A percentile compares a stretch with the other conserved stretches of the same genome.
These are phyloP conservation scores for Heliconius melpomene DNA, from an alignment of 1,140 invertebrate species.

Conservation along the genomic window DNA sequence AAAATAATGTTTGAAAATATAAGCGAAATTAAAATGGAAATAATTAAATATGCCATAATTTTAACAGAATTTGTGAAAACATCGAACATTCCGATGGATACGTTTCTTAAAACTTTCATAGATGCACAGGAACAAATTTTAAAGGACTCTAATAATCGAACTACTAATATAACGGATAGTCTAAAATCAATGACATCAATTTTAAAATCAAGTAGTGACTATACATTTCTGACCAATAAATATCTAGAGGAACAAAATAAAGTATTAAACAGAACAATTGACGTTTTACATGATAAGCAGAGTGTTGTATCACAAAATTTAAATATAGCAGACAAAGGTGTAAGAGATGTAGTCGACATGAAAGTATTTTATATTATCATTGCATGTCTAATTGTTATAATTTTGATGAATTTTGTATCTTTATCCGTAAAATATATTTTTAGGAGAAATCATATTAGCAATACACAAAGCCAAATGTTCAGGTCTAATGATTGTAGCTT, in stretches of 20 bases:
- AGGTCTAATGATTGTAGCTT: not conserved
- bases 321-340: not conserved
- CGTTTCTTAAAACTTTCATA: not conserved
- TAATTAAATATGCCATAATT: not conserved
- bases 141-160: not conserved
- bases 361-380: not conserved
- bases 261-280: not conserved
- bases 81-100: not conserved
- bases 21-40: not conserved
- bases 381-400: not conserved
- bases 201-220: not conserved
- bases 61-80: not conserved
- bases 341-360: not conserved
- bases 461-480: not conserved
- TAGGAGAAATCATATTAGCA: not conserved
- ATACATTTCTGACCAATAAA: not conserved
- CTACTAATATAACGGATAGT: not conserved
- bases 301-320: not conserved
- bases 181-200: not conserved
- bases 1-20: not conserved
- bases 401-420: not conserved
- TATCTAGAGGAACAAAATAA: not conserved
- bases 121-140: not conserved
- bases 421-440: not conserved
- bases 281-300: not conserved